These are phyloP conservation scores for Seira sanloemensis DNA, from an alignment of 2,888 invertebrate genomes.

Conservation along the genomic window DNA sequence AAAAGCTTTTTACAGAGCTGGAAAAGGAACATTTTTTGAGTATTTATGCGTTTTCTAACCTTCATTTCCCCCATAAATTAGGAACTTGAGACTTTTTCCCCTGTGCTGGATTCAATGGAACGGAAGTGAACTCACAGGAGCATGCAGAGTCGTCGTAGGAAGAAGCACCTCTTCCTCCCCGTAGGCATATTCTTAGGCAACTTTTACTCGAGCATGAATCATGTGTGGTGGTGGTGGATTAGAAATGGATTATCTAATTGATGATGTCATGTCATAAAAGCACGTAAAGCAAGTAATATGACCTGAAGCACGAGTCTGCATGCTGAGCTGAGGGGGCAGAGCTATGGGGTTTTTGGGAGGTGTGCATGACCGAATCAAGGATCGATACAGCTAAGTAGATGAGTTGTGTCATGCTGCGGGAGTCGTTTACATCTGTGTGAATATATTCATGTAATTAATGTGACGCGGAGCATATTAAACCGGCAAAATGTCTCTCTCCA, in stretches of 20 bases:
- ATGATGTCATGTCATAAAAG: not conserved
- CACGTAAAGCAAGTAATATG: not conserved
- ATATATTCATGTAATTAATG: no score
- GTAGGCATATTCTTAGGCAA: no score
- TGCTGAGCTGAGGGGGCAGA: not conserved
- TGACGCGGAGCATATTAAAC: not conserved
- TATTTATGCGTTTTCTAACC: not conserved
- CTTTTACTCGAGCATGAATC: not conserved
- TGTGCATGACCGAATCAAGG: not conserved
- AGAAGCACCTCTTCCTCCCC: no score
- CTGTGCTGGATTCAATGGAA: not conserved
- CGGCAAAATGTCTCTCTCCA: no score
- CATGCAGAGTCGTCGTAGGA: not conserved
- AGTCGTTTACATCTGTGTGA: no score
- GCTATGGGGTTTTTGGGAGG: not conserved
- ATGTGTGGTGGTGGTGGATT: not conserved
- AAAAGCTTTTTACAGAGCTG: not conserved
- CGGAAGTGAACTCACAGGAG: not conserved
- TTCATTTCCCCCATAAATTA: slow-evolving; percentile 6
- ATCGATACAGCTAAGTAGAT: no score
- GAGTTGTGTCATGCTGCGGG: no score
- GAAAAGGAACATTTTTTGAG: not conserved
- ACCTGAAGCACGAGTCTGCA: no score
- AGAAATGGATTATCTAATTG: not conserved
- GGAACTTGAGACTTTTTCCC: not conserved